Conservation (phyloP, 2,797 vertebrate genomes). For the Lacerta bilineata region DNA sequence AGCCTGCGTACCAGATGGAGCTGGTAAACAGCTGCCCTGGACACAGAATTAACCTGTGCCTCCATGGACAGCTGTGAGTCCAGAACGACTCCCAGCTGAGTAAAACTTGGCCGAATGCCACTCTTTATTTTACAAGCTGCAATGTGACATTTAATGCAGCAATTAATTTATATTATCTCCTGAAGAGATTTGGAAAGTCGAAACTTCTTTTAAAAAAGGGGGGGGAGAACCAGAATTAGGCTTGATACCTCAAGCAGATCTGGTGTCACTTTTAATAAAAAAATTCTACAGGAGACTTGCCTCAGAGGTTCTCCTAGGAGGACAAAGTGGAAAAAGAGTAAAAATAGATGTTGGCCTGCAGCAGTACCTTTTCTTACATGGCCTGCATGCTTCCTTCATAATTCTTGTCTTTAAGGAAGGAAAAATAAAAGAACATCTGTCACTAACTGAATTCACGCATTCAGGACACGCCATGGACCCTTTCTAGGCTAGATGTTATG, state of each 20-base stretch:
- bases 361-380: conserved; percentile 47
- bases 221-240: neutral
- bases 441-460: neutral
- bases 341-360: conserved; percentile 9
- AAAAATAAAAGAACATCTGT: conserved; percentile 21
- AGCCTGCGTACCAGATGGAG: no score
- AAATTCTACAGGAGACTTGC: conserved; percentile 17
- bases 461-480: neutral
- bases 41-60: no score
- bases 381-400: conserved; percentile 34
- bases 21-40: no score
- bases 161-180: neutral
- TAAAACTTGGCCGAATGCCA: no score
- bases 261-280: conserved; percentile 34
- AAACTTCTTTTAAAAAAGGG: neutral
- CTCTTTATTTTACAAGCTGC: neutral
- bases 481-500: neutral
- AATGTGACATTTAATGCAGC: neutral
- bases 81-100: no score
- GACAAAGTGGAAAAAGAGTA: conserved; percentile 16
- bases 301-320: neutral
- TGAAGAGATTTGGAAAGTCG: neutral
- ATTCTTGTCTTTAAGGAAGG: conserved; percentile 22
- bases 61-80: no score
- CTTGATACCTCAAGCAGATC: neutral